Percentiles rank a stretch among this genome's conserved stretches.
These are phyloP conservation scores for Dipodomys spectabilis DNA, from an alignment of 2,113 vertebrate species.

Conservation along the genomic window DNA sequence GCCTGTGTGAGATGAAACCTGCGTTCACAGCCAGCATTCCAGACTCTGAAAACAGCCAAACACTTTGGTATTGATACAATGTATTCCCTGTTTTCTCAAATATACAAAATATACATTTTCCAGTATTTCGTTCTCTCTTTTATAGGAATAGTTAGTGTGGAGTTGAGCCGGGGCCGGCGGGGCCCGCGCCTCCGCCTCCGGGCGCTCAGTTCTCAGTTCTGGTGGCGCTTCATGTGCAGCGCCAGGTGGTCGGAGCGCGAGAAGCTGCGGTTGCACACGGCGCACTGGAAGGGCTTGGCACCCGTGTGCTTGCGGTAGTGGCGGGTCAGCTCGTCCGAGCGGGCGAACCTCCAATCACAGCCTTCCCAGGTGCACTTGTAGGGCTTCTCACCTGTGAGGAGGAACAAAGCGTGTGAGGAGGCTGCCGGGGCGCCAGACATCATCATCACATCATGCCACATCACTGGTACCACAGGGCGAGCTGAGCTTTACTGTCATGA, in stretches of 20 bases:
- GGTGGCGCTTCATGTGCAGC: constrained; percentile 98
- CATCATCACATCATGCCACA: too few species aligned
- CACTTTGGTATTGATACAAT: constrained; percentile 85
- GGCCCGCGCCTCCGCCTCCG: constrained; percentile 68
- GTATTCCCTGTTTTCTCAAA: constrained; percentile 89
- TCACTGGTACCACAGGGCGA: too few species aligned
- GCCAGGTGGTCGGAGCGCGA: constrained; percentile 98
- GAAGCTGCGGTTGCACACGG: constrained; percentile 96
- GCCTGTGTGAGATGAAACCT: constrained; percentile 87
- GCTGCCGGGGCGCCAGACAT: too few species aligned
- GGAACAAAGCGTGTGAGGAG: constrained; percentile 59
- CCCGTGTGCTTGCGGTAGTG: constrained; percentile 99
- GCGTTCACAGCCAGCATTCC: constrained; percentile 81
- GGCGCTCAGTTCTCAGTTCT: constrained; percentile 90
- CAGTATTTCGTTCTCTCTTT: constrained; percentile 79
- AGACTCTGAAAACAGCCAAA: constrained; percentile 81
- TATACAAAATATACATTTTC: constrained; percentile 92
- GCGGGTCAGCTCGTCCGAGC: constrained; percentile 97
- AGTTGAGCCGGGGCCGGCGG: constrained; percentile 69
- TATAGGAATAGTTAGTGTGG: constrained; percentile 70
- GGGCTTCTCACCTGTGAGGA: constrained; percentile 94
- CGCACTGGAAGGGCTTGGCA: constrained; percentile 98
- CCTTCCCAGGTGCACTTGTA: constrained; percentile 98
- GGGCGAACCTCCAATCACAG: constrained; percentile 97
- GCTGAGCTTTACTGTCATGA: too few species aligned